phyloP scores from a whole-genome alignment of 2,888 invertebrate genomes.

The Oegoconia quadripuncta region DNA sequence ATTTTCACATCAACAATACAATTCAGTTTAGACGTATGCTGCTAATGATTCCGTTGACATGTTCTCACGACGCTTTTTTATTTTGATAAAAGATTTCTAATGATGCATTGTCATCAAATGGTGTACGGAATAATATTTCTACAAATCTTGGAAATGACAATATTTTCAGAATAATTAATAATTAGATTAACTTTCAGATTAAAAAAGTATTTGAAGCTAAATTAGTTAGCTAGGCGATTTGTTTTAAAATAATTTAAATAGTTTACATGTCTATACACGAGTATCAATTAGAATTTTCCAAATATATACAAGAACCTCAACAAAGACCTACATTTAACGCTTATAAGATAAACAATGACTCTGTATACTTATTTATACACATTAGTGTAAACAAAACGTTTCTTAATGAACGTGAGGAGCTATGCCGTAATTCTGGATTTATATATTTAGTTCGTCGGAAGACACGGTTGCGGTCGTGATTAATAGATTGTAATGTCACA shows the following conservation, averaged over 20 bases:
- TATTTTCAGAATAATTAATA: too few species aligned
- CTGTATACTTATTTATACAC: constrained; percentile 38
- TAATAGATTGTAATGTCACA: constrained; percentile 62
- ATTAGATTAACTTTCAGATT: too few species aligned
- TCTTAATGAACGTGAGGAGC: constrained; percentile 32
- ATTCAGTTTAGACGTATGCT: constrained; percentile 51
- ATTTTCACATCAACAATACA: constrained; percentile 69
- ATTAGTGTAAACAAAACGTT: constrained; percentile 29
- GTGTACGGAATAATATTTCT: neutral
- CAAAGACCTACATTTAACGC: too few species aligned
- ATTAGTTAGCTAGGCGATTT: too few species aligned
- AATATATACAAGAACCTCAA: too few species aligned
- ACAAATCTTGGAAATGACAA: too few species aligned
- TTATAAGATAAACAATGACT: too few species aligned
- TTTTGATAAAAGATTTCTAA: constrained; percentile 10
- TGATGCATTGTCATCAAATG: constrained; percentile 10
- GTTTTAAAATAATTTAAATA: too few species aligned
- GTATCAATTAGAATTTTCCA: too few species aligned
- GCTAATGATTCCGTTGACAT: constrained; percentile 55
- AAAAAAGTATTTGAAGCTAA: too few species aligned
- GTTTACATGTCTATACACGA: too few species aligned
- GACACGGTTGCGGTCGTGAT: constrained; percentile 53
- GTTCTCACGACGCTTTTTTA: constrained; percentile 46
- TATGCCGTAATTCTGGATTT: constrained; percentile 35
- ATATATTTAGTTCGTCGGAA: constrained; percentile 49